Evolutionary conservation across 2,113 vertebrate genomes (phyloP), one percentile per base, ranked within the genome.

Genomic region (Sander vitreus): DNA sequence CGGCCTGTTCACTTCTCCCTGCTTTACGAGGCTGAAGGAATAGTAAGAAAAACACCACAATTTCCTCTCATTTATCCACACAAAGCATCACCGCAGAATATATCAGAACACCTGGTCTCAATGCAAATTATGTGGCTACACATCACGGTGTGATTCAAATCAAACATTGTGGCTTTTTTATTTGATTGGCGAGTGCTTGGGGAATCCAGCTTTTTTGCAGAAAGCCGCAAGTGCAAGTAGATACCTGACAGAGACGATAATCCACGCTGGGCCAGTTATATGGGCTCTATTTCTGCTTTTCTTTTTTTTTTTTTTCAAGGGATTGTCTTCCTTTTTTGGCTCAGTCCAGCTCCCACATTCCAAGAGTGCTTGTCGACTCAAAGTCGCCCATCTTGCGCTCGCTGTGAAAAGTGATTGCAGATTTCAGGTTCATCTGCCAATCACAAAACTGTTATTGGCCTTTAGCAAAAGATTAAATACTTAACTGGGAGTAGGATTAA

Each of bases 291-390:
- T 9, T 25, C 25, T 81, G 14, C n/a, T 69, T 75, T 66, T 66
- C 13, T 12, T 21, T 19, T 3, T 23, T 62, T 30, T 54, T 21
- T 19, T 4, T 23, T 62, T 12, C 4, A 18, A 23, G 36, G 54
- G 78, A 63, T 88, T 80, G 60, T 80, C 36, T 90, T 88, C 73
- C 86, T 54, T 78, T 80, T 91, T 86, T 54, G 87, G 87, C 88
- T 84, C 76, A 1, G 66, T 62, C 64, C 69, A 13, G 39, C 71
- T 88, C 85, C 73, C 58, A 82, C 88, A 93, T 94, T 92, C 91
- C 90, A 85, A 43, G 64, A 88, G 77, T 60, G 89, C 90, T 88
- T 84, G 79, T 91, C 70, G 33, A 88, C 80, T 72, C 85, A 79
- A 87, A 84, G 92, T 85, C 80, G 53, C 68, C 67, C 66, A 60